Conservation (phyloP, 2,888 invertebrate genomes). For the Cantharis rustica region DNA sequence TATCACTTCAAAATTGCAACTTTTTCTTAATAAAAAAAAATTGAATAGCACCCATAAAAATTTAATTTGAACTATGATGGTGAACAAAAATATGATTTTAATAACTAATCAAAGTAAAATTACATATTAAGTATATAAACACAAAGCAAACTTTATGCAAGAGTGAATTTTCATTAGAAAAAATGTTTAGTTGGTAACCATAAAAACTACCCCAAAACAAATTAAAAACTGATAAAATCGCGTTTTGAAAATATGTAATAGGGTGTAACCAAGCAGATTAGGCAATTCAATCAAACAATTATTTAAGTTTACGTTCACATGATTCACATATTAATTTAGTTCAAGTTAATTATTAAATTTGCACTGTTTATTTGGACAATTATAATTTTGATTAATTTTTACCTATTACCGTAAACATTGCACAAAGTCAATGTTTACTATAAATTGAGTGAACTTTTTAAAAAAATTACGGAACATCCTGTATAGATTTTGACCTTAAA, state of each 20-base stretch:
- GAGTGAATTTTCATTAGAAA: neutral
- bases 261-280: neutral
- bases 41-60: neutral
- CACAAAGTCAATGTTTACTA: neutral
- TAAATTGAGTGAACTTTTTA: neutral
- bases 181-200: neutral
- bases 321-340: neutral
- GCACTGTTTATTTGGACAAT: neutral
- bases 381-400: neutral
- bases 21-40: neutral
- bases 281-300: neutral
- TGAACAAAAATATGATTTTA: neutral
- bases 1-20: neutral
- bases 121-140: neutral
- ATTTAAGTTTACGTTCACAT: neutral
- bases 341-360: neutral
- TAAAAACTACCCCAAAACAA: neutral
- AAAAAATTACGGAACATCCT: neutral
- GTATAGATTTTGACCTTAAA: neutral
- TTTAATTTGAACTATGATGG: neutral
- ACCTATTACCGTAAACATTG: neutral
- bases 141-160: slow-evolving; percentile 2
- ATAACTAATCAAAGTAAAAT: neutral
- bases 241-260: neutral
- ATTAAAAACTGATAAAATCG: neutral